Base-by-base conservation (phyloP, 2,888 invertebrate genomes). In the Entomobrya proxima region DNA sequence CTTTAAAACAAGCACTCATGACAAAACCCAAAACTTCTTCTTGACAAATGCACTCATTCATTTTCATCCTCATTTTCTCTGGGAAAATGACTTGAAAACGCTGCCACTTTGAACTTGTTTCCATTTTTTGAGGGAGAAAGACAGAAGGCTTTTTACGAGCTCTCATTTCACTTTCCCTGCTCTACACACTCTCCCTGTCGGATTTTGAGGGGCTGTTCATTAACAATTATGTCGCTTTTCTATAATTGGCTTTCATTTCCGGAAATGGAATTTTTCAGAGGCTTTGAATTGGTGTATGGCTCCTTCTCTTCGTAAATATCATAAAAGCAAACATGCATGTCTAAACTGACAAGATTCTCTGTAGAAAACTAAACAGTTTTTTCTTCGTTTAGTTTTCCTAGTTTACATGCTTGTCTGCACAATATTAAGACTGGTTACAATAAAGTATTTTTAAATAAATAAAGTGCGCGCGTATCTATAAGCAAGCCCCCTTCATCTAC, bases 311-410 rank as follows among this genome's bases (percentile, higher is more conserved):
- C 47, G n/a, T n/a, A n/a, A n/a, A n/a, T n/a, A n/a, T n/a, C n/a
- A n/a, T n/a, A n/a, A 15, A 35, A n/a, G 72, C 35, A 67, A 7
- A 21, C 27, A 64, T 24, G 32, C 21, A 21, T 55, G 44, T 7
- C 58, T n/a, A 21, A 21, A 21, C 21, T 58, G 47, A 47, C n/a
- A 47, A 47, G 44, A 44, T 44, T 21, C 4, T 35, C 15, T 67
- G n/a, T 18, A 47, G 47, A 27, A 74, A 77, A 55, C 58, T 11
- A 55, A 67, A 67, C 64, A 64, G 50, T 64, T 44, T 61, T 58
- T 4, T 64, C 18, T 37, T n/a, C 13, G 27, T 77, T 61, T 55
- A 6, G 7, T 50, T 55, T 24, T 24, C 24, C 11, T 24, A 11
- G 5, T 27, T 24, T 55, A 55, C 11, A 27, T 32, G 2, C 75